Evolutionary conservation across 2,888 invertebrate species (phyloP), one percentile per base, ranked within the genome.

Genomic region (Thyatira batis): DNA sequence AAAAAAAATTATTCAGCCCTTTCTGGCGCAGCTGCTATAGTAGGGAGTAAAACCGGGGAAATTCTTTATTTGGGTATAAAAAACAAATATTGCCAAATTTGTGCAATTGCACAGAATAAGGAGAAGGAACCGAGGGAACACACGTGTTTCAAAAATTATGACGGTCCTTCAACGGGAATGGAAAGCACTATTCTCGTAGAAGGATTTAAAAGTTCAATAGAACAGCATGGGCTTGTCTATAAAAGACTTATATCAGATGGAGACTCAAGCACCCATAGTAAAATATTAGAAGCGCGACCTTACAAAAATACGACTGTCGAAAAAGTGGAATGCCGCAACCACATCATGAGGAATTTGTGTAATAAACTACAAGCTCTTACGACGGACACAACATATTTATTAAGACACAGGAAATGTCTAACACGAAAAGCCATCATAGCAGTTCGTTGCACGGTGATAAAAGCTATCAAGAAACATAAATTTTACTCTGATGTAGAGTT

Each of bases 21-120:
- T 8, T 68, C 67, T 11, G 67, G 63, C 3, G 61, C 59, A 20
- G 66, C 67, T 8, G 59, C 57, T 1, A 68, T 67, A 3, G 52
- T 67, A 8, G 68, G 68, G 0, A 46, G 50, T 51, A 33, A 52
- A 25, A 58, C 56, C 5, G 57, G 60, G 0, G 33, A 68, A 52
- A 51, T 65, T 8, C 45, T 69, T 0, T 55, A 49, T 25, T 20
- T 65, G 8, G 60, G 57, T 1, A 49, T 65, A 3, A 59, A 55
- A 50, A 69, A 68, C 39, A 69, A 62, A 53, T 60, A 58, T 45
- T 65, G 63, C 25, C 58, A 45, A 25, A 62, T 57, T 10, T 69
- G 68, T 51, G 61, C 58, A 1, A 30, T 45, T 33, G 63, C 63
- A 27, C 45, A 46, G n/a, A 11, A 30, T 11, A 30, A 30, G 11